Base-by-base conservation (phyloP, 1,140 invertebrate genomes). In the Drosophila nigrodunni region DNA sequence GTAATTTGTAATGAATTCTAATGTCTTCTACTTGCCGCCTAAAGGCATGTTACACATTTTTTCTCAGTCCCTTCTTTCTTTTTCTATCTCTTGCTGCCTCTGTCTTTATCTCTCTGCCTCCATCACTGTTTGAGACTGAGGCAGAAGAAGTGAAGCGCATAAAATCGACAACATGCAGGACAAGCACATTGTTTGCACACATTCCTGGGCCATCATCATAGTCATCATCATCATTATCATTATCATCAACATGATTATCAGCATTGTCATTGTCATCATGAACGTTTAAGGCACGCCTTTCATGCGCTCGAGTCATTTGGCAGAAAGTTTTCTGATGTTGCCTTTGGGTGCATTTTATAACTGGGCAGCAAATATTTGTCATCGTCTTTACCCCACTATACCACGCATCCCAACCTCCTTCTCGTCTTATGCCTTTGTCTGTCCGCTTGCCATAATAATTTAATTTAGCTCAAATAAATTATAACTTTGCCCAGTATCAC, bases 401-500 rank as follows among this genome's bases (percentile, higher is more conserved):
- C 25, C 25, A 30, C 25, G 6, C 3, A 2, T 30, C 25, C 25
- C 25, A 5, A 6, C 30, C 25, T 7, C 30, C 25, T 2, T 10
- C 13, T 13, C 47, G 3, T 35, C 57, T 44, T 57, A 8, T 9
- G 52, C 66, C 37, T 35, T 25, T 21, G 49, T 57, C 58, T 59
- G 54, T 73, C 76, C 68, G 76, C 61, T 67, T 71, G 69, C 66
- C 67, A 67, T 86, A 87, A 87, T 86, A 86, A 86, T 87, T 86
- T 87, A 86, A 86, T 86, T 86, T 87, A 78, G 82, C 82, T 81
- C 75, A 87, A 87, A 86, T 86, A 78, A 86, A 86, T 86, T 87
- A 78, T 76, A 77, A 82, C 74, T 78, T 78, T 67, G 58, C 60
- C 72, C 64, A 59, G 25, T 67, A 62, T 18, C 43, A 58, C 55